Evolutionary conservation across 53 echinoderm and acorn worm genomes (phyloP), one percentile per base, ranked within the genome.

Genomic region (Zoroaster sp.): DNA sequence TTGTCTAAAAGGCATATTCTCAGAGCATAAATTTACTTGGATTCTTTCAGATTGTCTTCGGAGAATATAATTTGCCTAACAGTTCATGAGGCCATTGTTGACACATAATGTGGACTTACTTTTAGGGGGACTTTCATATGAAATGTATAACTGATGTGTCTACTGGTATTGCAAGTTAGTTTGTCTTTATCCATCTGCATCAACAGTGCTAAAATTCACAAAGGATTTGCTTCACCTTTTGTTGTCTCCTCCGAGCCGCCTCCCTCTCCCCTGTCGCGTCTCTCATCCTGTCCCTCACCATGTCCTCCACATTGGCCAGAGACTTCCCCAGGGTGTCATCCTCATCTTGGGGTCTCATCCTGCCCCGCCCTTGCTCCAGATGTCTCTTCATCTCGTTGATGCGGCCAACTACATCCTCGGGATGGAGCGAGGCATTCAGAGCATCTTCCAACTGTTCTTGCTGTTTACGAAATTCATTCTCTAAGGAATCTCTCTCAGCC

Each of bases 321-420:
- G 95, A 94, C 74, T 65, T 59, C 37, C 92, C 95, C 71, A 96
- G 71, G 38, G 81, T 77, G 54, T 96, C 96, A 15, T 85, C 91
- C 17, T 88, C 89, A 80, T 88, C 83, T 77, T 87, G 52, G 1
- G 88, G 93, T 31, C 90, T 72, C 3, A 75, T 78, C 79, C 18
- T 25, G 35, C 89, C 87, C 33, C 88, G 35, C 46, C 86, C 83
- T 32, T 77, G 46, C 34, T 77, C 77, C 59, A 90, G 53, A 21
- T 80, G 80, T 13, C 47, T 78, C 21, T 65, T 90, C 3, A 87
- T 46, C 52, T 92, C 71, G 15, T 86, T 72, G 52, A 96, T 88
- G 17, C 97, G 93, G 53, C 82, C 89, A 6, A 91, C 73, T 13
- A 96, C 92, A 17, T 96, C 97, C 31, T 95, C 92, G 1, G 97